Evolutionary conservation across 2,888 invertebrate genomes (phyloP), one percentile per base, ranked within the genome.

Genomic region (Hydropsyche betteni): DNA sequence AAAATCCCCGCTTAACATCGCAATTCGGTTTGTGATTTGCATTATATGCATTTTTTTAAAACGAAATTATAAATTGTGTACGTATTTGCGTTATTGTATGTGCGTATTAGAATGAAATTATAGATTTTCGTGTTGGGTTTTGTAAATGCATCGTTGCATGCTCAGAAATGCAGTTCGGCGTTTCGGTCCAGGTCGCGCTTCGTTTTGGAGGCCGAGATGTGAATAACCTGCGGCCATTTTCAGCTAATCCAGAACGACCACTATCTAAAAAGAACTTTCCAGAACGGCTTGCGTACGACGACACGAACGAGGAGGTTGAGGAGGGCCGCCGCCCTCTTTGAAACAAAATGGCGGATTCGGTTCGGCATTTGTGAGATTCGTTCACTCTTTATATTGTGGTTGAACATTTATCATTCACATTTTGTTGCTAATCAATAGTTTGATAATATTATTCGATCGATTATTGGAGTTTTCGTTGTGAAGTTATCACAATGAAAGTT

Each of bases 191-290:
- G 58, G 58, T 58, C 24, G 58, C 58, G 58, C 24, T 58, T 24
- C 16, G 24, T 5, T 58, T 58, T 24, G 8, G 58, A 64, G 64
- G 64, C 36, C 64, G 34, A 64, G 76, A 75, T 71, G 77, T 77
- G 77, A 77, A 77, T 77, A 76, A 77, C 77, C 77, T 74, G 34
- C 50, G 74, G 76, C 72, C 71, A 76, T 76, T 77, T 76, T 76
- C 77, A 74, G 77, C 77, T 76, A 77, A 77, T 77, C 76, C 77
- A 64, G 64, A 64, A 64, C 64, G 55, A 64, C 64, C 64, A 64
- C 64, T 55, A 16, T 16, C 16, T 12, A n/a, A 61, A 61, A 64
- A 36, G 64, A 64, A 64, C n/a, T 64, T 64, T 64, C 64, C 64
- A 64, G 64, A 64, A 64, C 64, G 36, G 10, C 6, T n/a, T 24